These are phyloP conservation scores for Sialia sialis DNA, from an alignment of 2,113 vertebrate genomes.

Conservation along the genomic window DNA sequence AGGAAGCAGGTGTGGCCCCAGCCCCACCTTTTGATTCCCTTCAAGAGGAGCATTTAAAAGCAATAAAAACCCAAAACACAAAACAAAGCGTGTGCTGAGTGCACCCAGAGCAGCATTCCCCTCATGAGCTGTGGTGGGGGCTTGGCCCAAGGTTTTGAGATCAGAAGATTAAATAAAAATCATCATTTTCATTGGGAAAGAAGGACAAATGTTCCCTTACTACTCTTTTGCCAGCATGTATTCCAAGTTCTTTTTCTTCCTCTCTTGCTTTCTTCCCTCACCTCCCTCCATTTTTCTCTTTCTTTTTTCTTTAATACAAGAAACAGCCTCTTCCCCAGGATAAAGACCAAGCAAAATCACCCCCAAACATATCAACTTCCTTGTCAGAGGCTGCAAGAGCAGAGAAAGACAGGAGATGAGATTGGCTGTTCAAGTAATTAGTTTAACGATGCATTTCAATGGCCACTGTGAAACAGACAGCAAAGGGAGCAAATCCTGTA, in stretches of 20 bases:
- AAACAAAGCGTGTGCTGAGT: background rate
- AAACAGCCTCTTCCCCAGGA: background rate
- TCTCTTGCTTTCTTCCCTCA: background rate
- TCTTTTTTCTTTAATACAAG: background rate
- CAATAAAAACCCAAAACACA: slow-evolving; percentile 29
- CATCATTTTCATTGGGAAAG: background rate
- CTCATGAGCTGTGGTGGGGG: background rate
- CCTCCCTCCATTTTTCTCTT: background rate
- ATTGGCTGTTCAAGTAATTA: background rate
- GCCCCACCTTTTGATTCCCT: background rate
- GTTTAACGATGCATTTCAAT: background rate
- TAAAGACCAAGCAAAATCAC: background rate
- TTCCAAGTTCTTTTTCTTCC: background rate
- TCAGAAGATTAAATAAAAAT: background rate
- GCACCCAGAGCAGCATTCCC: background rate
- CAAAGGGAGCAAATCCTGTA: background rate
- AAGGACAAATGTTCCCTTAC: background rate
- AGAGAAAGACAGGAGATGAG: background rate
- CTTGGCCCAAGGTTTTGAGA: background rate
- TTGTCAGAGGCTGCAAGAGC: background rate
- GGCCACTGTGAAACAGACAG: background rate
- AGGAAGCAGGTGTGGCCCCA: slow-evolving; percentile 26
- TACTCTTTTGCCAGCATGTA: background rate
- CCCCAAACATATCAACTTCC: background rate
- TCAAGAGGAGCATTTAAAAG: slow-evolving; percentile 14